Evolutionary conservation across 2,888 invertebrate species (phyloP).

Genomic region (Leptinotarsa tumamoca): DNA sequence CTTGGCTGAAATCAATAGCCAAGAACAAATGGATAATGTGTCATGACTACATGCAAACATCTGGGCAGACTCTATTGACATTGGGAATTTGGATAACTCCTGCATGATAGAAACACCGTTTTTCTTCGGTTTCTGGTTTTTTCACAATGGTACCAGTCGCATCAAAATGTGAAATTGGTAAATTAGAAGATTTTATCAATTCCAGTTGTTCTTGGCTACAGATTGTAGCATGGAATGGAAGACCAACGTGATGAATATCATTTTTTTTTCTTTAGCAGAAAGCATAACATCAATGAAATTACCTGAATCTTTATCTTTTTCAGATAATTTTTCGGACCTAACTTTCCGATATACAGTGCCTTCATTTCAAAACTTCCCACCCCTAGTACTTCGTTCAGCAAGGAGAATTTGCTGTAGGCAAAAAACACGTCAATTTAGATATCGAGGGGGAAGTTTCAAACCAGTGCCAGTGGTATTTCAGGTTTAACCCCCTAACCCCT

Average conservation of each 20-base stretch:
- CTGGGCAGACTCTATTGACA: conserved; percentile 23
- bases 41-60: conserved; percentile 27
- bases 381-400: too few species aligned
- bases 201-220: conserved; percentile 26
- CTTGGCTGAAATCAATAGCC: conserved; percentile 15
- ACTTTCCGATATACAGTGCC: conserved; percentile 1
- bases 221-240: conserved; percentile 24
- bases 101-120: conserved; percentile 29
- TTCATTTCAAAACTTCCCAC: too few species aligned
- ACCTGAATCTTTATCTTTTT: conserved; percentile 25
- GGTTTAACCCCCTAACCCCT: too few species aligned
- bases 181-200: conserved; percentile 13
- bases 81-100: conserved; percentile 19
- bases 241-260: conserved; percentile 19
- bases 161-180: conserved; percentile 26
- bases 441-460: too few species aligned
- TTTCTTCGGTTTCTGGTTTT: conserved; percentile 10
- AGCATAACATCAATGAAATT: conserved; percentile 21
- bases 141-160: conserved; percentile 18
- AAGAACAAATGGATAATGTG: conserved; percentile 19
- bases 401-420: too few species aligned
- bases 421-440: too few species aligned
- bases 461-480: too few species aligned
- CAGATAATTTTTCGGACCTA: conserved; percentile 25
- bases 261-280: conserved; percentile 13